Evolutionary conservation across 2,888 invertebrate species (phyloP), one percentile per base, ranked within the genome.

Genomic region (Drosophila ustulata): DNA sequence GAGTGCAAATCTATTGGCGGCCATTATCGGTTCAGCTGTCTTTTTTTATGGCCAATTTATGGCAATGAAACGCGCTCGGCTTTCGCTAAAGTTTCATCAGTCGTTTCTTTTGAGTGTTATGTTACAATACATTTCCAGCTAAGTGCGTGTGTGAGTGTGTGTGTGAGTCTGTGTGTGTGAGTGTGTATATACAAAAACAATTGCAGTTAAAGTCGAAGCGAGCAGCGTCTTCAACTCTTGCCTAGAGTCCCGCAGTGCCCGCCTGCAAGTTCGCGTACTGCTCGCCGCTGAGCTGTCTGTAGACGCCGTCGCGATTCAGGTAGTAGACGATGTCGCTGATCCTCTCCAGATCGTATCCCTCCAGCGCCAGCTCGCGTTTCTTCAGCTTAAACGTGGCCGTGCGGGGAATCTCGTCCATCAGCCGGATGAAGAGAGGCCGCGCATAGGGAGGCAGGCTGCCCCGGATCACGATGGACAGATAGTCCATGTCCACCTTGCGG

Each of bases 321-420:
- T 96, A 96, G 93, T 94, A 98, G 43, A 98, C 91, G 43, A 94
- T 94, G 90, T 97, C 97, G 78, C 94, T 94, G 66, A 96, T 93
- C 89, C 94, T 94, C 57, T 94, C 93, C 3, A 96, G 94, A 90
- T 98, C 94, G 91, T 96, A 98, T 2, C 96, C 98, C 78, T 98
- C 97, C 74, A 95, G 94, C 90, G 97, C 96, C 71, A 98, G 94
- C 80, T 97, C 96, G 3, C 95, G 94, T 91, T 99, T 99, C 93
- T 97, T 97, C 80, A 99, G 92, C 93, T 99, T 99, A 92, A 97
- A 99, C 0, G 99, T 99, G 92, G 96, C 95, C 3, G 96, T 97
- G 88, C 96, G 94, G 64, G 98, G 97, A 57, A 98, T 94, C 76
- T 95, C 93, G 58, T 95, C 93, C 89, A 97, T 93, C 66, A 97